Conservation (phyloP, 2,888 invertebrate genomes). For the Stramonita haemastoma region DNA sequence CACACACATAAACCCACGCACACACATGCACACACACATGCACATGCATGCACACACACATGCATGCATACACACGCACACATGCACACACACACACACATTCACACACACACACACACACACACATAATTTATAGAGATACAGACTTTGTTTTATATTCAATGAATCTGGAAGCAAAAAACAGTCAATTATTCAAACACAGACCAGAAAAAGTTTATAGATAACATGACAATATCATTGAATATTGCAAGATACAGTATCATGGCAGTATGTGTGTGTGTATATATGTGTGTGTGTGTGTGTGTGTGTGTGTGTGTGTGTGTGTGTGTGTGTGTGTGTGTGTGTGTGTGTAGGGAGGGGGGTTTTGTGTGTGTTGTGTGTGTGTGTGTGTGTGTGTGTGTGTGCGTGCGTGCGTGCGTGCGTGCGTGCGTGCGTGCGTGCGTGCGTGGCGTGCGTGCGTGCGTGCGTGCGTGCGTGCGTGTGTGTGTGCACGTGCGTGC, state of each 20-base stretch:
- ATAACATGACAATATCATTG: too few relatives aligned
- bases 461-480: conserved; percentile 16
- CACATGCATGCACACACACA: not conserved
- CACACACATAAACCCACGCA: not conserved
- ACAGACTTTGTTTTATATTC: too few relatives aligned
- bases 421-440: conserved; percentile 28
- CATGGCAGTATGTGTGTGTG: too few relatives aligned
- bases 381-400: not conserved
- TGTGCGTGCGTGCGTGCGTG: conserved; percentile 37
- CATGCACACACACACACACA: not conserved
- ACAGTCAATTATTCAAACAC: too few relatives aligned
- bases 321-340: conserved; percentile 9
- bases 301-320: conserved; percentile 10
- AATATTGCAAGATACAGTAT: too few relatives aligned
- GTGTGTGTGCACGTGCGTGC: not conserved
- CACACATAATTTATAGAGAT: too few relatives aligned
- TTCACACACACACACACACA: too few relatives aligned
- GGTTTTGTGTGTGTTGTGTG: not conserved
- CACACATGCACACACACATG: not conserved
- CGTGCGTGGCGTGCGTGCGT: too few relatives aligned
- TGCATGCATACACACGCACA: too few relatives aligned
- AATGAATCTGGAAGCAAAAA: too few relatives aligned
- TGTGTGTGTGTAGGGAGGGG: not conserved
- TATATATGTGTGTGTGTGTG: too few relatives aligned
- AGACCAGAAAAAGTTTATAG: too few relatives aligned